phyloP scores from a whole-genome alignment of 2,888 invertebrate genomes.

The Axea sp. region DNA sequence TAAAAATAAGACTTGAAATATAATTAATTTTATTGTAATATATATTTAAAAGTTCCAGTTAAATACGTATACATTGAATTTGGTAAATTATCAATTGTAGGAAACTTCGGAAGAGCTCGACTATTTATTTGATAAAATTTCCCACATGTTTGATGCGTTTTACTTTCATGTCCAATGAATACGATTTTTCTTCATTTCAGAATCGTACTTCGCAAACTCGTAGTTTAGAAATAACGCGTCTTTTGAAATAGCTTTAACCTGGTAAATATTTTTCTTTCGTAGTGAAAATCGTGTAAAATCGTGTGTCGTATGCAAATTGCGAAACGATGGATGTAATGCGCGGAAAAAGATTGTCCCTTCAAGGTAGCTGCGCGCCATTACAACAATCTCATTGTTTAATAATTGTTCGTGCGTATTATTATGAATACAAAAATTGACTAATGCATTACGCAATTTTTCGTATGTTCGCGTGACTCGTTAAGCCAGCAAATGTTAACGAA shows the following conservation, averaged over 20 bases:
- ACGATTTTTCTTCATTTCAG: not conserved
- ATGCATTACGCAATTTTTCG: conserved; percentile 20
- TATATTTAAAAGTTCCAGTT: no score
- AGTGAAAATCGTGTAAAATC: conserved; percentile 26
- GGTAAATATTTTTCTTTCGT: conserved; percentile 18
- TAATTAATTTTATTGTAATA: no score
- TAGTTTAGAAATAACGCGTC: conserved; percentile 13
- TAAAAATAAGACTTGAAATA: no score
- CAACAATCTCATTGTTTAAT: conserved; percentile 54
- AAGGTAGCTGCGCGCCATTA: conserved; percentile 42
- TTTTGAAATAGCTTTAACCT: conserved; percentile 9
- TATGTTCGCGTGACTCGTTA: conserved; percentile 17
- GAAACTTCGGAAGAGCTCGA: no score
- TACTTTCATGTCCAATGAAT: not conserved
- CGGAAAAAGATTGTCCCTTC: conserved; percentile 46
- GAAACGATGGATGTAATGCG: conserved; percentile 23
- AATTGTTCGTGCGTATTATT: conserved; percentile 43
- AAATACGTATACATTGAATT: no score
- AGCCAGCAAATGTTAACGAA: no score
- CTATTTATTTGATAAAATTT: not conserved
- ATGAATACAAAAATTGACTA: conserved; percentile 26
- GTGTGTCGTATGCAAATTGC: conserved; percentile 43
- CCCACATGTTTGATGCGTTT: not conserved
- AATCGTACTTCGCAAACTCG: not conserved
- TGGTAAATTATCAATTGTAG: no score